These are phyloP conservation scores for Globicephala melas DNA, from an alignment of 2,113 vertebrate species.

Conservation along the genomic window DNA sequence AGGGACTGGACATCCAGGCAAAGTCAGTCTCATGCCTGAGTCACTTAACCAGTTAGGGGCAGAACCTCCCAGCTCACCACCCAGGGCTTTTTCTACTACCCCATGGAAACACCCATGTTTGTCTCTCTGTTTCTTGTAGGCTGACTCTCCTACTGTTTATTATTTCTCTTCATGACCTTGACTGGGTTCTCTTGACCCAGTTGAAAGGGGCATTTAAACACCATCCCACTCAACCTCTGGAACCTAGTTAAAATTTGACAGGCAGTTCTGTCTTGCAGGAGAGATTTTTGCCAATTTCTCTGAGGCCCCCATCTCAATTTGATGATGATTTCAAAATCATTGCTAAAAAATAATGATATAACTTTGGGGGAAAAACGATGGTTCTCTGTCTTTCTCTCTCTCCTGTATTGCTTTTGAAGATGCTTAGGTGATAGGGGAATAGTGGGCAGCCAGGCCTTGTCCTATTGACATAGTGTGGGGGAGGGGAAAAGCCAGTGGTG, in stretches of 20 bases:
- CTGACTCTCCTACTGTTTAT: background rate
- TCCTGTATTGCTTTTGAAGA: background rate
- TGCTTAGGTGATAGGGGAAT: background rate
- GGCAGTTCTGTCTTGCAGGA: background rate
- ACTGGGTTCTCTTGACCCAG: background rate
- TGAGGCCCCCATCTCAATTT: background rate
- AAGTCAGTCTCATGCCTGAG: background rate
- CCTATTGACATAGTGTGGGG: background rate
- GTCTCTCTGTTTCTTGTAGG: background rate
- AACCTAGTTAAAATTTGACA: background rate
- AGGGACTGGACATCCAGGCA: background rate
- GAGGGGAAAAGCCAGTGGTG: background rate
- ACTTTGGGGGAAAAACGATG: background rate
- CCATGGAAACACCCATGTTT: background rate
- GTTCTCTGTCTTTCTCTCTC: background rate
- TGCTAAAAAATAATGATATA: background rate
- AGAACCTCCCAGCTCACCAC: background rate
- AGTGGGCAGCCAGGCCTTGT: background rate
- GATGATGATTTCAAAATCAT: constrained; percentile 13
- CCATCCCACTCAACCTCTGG: background rate
- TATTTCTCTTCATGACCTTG: background rate
- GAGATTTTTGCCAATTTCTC: background rate
- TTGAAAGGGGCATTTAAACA: background rate
- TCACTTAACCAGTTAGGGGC: background rate
- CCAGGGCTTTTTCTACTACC: background rate